Evolutionary conservation across 2,113 vertebrate species (phyloP), one percentile per base, ranked within the genome.

Genomic region (Clupea harengus): DNA sequence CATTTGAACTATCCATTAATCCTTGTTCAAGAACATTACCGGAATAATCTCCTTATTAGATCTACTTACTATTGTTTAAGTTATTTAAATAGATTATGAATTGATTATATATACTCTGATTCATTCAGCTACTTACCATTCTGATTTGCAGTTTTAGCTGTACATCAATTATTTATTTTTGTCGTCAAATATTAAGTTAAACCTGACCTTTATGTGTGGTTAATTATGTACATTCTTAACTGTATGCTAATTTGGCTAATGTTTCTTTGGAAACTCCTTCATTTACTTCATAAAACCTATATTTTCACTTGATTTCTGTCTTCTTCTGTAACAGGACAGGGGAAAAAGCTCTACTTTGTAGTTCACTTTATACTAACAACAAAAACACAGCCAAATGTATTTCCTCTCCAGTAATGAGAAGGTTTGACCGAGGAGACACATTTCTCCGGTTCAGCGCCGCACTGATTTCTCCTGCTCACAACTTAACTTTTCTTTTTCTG

Each of bases 381-480:
- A 49, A 83, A 82, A 45, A 82, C 22, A 44, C 82, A 44, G 46
- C 45, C 72, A 64, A 72, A 86, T 54, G 82, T 57, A 83, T 50
- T 83, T 83, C 15, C 54, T 86, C 45, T 50, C 85, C 75, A 46
- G 18, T 39, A 39, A 84, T 84, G 54, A n/a, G 60, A 86, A 72
- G 39, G 39, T 32, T 72, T 60, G 54, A 60, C 20, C 20, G 25
- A 60, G 81, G 25, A 81, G 50, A 7, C 82, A 22, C 81, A 57
- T 78, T 52, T 45, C 84, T 52, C 45, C 45, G 25, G 78, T 54
- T 39, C 57, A 49, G 85, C 60, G 45, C 11, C 8, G 49, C 72
- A 81, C 80, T 87, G 75, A 85, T 89, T 85, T 89, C 81, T 82
- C 83, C 57, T 13, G 57, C 83, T 83, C 82, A 60, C 22, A 47